A percentile compares a stretch with the other conserved stretches of the same genome.
Evolutionary conservation across 1,140 invertebrate genomes (phyloP).

Genomic region (Zophobas morio): DNA sequence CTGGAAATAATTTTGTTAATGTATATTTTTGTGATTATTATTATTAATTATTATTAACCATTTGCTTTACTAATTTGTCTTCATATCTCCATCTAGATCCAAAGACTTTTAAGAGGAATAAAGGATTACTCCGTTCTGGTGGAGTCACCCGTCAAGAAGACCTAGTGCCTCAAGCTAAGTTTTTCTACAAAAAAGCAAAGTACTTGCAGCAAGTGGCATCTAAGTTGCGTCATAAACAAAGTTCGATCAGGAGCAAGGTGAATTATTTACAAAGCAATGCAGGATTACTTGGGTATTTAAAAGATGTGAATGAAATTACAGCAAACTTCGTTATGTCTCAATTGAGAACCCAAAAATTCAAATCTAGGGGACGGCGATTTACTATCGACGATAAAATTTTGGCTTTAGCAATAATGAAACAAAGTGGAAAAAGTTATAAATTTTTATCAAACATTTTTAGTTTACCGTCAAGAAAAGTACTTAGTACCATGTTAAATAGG

Average conservation of each 20-base stretch:
- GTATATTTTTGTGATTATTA: too few species aligned
- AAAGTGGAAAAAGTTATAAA: not conserved
- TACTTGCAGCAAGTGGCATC: not conserved
- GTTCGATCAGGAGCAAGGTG: not conserved
- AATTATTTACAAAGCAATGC: not conserved
- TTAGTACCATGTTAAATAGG: not conserved
- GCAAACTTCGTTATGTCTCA: not conserved
- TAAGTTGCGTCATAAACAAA: not conserved
- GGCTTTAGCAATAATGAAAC: not conserved
- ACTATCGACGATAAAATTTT: not conserved
- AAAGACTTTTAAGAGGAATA: not conserved
- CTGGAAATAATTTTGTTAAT: too few species aligned
- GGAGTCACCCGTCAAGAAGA: not conserved
- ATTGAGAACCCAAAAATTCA: not conserved
- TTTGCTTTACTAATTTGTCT: too few species aligned
- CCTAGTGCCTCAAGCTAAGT: not conserved
- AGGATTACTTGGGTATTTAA: not conserved
- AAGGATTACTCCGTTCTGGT: not conserved
- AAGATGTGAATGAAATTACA: not conserved
- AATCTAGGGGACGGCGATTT: not conserved
- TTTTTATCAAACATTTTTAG: not conserved
- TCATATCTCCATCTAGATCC: not conserved
- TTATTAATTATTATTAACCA: too few species aligned
- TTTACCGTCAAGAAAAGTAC: not conserved
- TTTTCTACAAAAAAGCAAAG: slow-evolving; percentile 1